Evolutionary conservation across 2,888 invertebrate species (phyloP), one percentile per base, ranked within the genome.

Genomic region (Fragum fragum): DNA sequence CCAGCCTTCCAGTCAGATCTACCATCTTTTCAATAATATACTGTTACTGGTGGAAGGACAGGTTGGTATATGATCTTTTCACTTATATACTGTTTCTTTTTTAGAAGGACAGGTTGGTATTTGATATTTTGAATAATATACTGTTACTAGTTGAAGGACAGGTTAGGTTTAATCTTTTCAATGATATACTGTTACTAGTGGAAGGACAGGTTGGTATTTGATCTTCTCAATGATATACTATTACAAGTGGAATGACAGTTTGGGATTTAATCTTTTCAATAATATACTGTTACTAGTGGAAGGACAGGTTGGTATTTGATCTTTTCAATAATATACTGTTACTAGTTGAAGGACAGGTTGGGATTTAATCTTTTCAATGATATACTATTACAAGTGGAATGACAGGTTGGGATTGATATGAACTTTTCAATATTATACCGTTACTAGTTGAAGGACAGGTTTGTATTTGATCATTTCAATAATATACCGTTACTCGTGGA

Each of bases 1-100:
- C 93, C 97, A 97, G 93, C 97, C 97, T 1, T 97, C 97, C 74
- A 97, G 97, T 86, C 97, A 97, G 94, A 97, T 97, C 95, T 97
- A 97, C 94, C 97, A 97, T 94, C 96, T 97, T 95, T 97, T 97
- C 94, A 97, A 97, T 95, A 97, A 96, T 92, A 95, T 97, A 73
- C 95, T 97, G 69, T 87, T 95, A 1, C 82, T 95, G 14, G 83
- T 95, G 96, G 82, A 96, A 81, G 97, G 97, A 59, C 96, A 92
- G 86, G 94, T 94, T 47, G 5, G 47, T 47, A 9, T 47, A 9
- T 1, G 32, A 36, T 36, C 3, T n/a, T n/a, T n/a, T n/a, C n/a
- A n/a, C n/a, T n/a, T n/a, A n/a, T n/a, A n/a, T n/a, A n/a, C n/a
- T n/a, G n/a, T n/a, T n/a, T n/a, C n/a, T n/a, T n/a, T n/a, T n/a